Evolutionary conservation across 2,888 invertebrate genomes (phyloP), one percentile per base, ranked within the genome.

Genomic region (Cryptocheilus praepositus): DNA sequence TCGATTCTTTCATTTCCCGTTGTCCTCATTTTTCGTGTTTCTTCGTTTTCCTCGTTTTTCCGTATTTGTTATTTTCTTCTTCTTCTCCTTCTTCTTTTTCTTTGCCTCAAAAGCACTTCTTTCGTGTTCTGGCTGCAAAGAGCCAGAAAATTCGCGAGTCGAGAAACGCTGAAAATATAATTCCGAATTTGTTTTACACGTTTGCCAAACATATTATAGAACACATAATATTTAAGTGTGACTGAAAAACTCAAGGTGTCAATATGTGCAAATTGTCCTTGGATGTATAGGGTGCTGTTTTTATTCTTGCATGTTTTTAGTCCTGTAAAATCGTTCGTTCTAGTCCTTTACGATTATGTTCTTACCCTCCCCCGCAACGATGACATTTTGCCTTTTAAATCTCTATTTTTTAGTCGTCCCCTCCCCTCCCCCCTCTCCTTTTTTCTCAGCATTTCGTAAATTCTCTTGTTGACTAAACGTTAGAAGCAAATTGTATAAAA

Each of bases 391-490:
- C 36, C 36, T 36, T n/a, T n/a, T 36, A 36, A 36, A 36, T 36
- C 36, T 36, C 36, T 36, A 36, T 36, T 1, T 36, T 36, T 36
- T 36, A 36, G 36, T 11, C 49, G 49, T 49, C 49, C 13, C 16
- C 16, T 16, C 18, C 49, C n/a, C 13, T 16, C 25, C 18, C 45
- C 4, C 8, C 19, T 49, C 45, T 28, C 44, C 43, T n/a, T 56
- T 61, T 61, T 68, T 61, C n/a, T 55, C 65, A 36, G 59, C 60
- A 62, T 67, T 67, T 70, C 28, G 43, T 45, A 55, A 19, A 7
- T 45, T 65, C 52, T 61, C 11, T 19, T 59, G 45, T 60, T 52
- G 16, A 57, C 44, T 16, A 11, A 62, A 64, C 36, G 36, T 44
- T 70, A 25, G 60, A 54, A 4, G 22, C 18, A 19, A 55, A 56